These are phyloP conservation scores for Caenorhabditis drosophilae DNA, from an alignment of 2,888 invertebrate genomes.

Conservation along the genomic window DNA sequence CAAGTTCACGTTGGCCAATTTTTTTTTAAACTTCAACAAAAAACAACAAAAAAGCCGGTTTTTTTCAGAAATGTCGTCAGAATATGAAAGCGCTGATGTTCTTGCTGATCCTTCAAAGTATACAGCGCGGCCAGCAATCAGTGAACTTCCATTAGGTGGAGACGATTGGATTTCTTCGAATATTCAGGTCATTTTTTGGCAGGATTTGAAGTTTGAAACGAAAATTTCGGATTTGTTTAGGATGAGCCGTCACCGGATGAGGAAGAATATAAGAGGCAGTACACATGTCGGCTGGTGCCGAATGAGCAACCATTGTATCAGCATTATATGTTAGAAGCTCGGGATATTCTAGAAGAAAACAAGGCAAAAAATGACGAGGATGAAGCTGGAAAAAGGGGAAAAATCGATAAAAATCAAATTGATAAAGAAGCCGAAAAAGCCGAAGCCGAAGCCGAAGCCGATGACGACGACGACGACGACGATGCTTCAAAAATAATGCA, in stretches of 20 bases:
- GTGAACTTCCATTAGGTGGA: conserved; percentile 31
- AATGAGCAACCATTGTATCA: conserved; percentile 63
- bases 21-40: conserved; percentile 2
- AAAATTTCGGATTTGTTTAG: conserved; percentile 5
- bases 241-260: conserved; percentile 47
- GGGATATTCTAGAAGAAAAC: too few relatives aligned
- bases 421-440: background rate
- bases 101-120: conserved; percentile 13
- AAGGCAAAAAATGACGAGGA: too few relatives aligned
- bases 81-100: conserved; percentile 31
- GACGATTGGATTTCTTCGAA: conserved; percentile 17
- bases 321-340: conserved; percentile 58
- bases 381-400: too few relatives aligned
- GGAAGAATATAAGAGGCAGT: conserved; percentile 44
- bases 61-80: conserved; percentile 30
- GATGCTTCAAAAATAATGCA: too few relatives aligned
- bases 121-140: conserved; percentile 30
- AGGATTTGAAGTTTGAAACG: background rate
- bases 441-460: background rate
- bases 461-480: too few relatives aligned
- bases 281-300: conserved; percentile 52
- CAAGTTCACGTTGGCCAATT: conserved; percentile 27
- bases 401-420: background rate
- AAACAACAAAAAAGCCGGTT: background rate
- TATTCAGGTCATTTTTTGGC: background rate